Conservation (phyloP, 37 sponge, comb jelly and placozoan species). For the Agelas oroides region DNA sequence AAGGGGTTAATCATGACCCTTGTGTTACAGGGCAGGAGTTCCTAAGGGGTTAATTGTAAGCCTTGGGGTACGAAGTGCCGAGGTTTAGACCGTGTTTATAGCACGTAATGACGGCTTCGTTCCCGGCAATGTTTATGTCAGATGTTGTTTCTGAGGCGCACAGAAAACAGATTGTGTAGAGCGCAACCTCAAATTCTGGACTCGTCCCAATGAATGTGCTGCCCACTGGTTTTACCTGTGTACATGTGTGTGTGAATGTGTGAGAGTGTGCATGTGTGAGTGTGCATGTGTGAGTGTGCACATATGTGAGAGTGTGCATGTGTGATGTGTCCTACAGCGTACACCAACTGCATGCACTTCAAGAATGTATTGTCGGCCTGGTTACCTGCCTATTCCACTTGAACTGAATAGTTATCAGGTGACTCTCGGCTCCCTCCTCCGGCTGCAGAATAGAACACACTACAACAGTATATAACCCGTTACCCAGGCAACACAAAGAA, state of each 20-base stretch:
- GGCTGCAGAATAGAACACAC: constrained; percentile 29
- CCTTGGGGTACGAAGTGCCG: constrained; percentile 79
- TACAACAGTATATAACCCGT: too few species aligned
- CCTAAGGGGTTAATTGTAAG: not conserved
- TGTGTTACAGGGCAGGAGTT: too few species aligned
- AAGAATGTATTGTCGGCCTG: too few species aligned
- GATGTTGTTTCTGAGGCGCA: constrained; percentile 56
- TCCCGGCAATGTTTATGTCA: constrained; percentile 60
- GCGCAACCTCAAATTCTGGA: constrained; percentile 95
- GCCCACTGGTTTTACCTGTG: constrained; percentile 80
- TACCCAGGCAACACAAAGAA: not conserved
- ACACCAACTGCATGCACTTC: too few species aligned
- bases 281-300: too few species aligned
- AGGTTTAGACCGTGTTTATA: constrained; percentile 75
- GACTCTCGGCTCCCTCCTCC: constrained; percentile 42
- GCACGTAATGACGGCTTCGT: constrained; percentile 70
- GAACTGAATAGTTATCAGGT: constrained; percentile 76
- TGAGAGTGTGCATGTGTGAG: too few species aligned
- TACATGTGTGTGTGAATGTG: too few species aligned
- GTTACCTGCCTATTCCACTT: constrained; percentile 80
- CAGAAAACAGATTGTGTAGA: constrained; percentile 88
- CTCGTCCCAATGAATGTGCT: constrained; percentile 90
- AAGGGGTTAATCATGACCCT: too few species aligned
- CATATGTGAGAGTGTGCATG: too few species aligned
- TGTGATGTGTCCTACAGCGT: too few species aligned